These are phyloP conservation scores for Pangasianodon hypophthalmus DNA, from an alignment of 2,113 vertebrate genomes.

Conservation along the genomic window DNA sequence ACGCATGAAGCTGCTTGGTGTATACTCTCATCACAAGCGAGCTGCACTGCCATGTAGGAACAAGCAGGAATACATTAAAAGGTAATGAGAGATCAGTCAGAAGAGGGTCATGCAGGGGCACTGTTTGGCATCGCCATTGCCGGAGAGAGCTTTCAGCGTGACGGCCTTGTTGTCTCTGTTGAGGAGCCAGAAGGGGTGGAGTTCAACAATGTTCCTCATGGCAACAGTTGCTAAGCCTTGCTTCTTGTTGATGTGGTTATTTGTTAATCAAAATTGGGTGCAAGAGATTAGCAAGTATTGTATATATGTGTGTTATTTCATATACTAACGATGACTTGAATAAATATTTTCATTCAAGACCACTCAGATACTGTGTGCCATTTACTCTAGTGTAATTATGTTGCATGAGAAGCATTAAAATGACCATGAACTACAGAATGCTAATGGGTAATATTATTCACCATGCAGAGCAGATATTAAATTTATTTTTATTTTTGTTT, in stretches of 20 bases:
- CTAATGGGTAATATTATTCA: slow-evolving; percentile 16
- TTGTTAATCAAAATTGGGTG: slow-evolving; percentile 41
- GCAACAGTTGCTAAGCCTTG: slow-evolving; percentile 78
- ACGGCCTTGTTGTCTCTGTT: slow-evolving; percentile 73
- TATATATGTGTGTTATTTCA: slow-evolving; percentile 21
- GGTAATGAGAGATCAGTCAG: slow-evolving; percentile 80
- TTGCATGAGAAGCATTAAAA: slow-evolving; percentile 7
- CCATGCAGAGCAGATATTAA: neutral
- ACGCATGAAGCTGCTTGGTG: slow-evolving; percentile 73
- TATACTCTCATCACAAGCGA: slow-evolving; percentile 82
- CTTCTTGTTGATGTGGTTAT: slow-evolving; percentile 45
- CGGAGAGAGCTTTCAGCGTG: slow-evolving; percentile 71
- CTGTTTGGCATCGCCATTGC: slow-evolving; percentile 60
- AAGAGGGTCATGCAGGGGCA: slow-evolving; percentile 72
- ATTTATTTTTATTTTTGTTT: slow-evolving; percentile 5
- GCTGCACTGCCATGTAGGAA: slow-evolving; percentile 75
- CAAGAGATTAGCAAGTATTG: slow-evolving; percentile 41
- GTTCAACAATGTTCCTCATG: slow-evolving; percentile 74
- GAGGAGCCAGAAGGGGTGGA: slow-evolving; percentile 73
- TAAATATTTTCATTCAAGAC: slow-evolving; percentile 33
- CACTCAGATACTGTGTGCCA: neutral
- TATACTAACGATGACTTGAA: neutral
- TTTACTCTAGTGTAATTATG: slow-evolving; percentile 22
- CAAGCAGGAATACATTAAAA: slow-evolving; percentile 84
- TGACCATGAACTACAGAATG: slow-evolving; percentile 17